Conservation (phyloP, 1,140 invertebrate species). For the Leptinotarsa lineolata region DNA sequence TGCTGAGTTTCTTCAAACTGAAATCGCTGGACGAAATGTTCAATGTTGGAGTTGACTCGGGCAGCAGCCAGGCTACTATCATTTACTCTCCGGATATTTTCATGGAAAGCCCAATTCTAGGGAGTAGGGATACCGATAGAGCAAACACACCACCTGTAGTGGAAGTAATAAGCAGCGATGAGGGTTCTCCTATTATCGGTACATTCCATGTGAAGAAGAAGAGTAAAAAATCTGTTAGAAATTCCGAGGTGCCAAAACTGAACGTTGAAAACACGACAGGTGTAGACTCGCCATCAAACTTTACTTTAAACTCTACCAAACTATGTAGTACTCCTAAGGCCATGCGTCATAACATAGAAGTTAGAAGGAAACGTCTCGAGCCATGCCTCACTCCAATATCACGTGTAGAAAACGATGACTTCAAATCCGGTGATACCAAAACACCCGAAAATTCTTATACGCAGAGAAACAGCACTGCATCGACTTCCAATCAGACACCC, state of each 20-base stretch:
- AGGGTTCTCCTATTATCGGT: slow-evolving; percentile 11
- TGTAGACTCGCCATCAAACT: background rate
- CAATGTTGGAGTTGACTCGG: background rate
- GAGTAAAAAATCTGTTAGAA: background rate
- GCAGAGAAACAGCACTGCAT: background rate
- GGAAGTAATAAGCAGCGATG: slow-evolving; percentile 3
- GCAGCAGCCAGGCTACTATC: slow-evolving; percentile 38
- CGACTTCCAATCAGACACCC: background rate
- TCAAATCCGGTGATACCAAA: background rate
- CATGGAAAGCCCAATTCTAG: background rate
- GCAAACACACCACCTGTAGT: background rate
- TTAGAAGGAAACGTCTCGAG: slow-evolving; percentile 7
- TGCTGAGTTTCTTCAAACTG: slow-evolving; percentile 24
- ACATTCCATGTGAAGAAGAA: background rate
- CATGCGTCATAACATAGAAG: background rate
- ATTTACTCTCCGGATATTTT: slow-evolving; percentile 34
- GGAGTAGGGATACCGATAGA: background rate
- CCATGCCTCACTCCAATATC: slow-evolving; percentile 4
- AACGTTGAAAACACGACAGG: background rate
- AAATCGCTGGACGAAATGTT: slow-evolving; percentile 24
- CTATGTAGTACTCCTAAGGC: background rate
- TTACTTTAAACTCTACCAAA: slow-evolving; percentile 15
- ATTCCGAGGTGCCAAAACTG: background rate
- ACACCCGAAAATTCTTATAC: background rate
- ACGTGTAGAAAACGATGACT: slow-evolving; percentile 1